Conservation (phyloP, 2,113 vertebrate genomes). For the Pachypanchax playfairii region DNA sequence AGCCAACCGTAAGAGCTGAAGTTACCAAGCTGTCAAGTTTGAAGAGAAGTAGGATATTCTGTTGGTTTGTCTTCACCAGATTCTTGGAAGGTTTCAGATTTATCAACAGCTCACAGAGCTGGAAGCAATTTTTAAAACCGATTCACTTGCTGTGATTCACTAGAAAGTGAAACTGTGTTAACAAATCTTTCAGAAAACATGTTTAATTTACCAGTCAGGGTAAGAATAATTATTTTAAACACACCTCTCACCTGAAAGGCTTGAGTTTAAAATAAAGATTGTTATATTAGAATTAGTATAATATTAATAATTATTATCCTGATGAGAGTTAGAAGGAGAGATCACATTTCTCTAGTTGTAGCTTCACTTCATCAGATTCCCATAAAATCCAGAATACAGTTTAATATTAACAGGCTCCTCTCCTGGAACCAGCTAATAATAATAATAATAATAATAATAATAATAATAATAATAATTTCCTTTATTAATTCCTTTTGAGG, state of each 20-base stretch:
- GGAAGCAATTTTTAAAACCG: not conserved
- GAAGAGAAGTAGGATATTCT: slow-evolving; percentile 4
- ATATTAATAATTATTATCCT: no score
- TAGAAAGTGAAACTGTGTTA: not conserved
- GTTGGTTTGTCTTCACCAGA: not conserved
- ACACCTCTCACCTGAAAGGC: not conserved
- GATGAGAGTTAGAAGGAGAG: no score
- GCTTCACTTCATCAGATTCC: no score
- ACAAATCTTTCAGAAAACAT: not conserved
- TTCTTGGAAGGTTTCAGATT: not conserved
- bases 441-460: no score
- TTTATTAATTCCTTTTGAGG: no score
- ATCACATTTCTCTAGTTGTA: no score
- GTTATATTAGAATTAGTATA: no score
- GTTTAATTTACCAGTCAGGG: not conserved
- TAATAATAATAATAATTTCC: no score
- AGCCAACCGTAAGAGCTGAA: slow-evolving; percentile 29
- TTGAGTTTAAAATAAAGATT: not conserved
- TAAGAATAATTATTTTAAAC: not conserved
- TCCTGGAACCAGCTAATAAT: no score
- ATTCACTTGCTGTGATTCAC: not conserved
- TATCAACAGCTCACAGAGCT: not conserved
- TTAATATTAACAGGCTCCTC: no score
- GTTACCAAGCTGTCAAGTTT: slow-evolving; percentile 27
- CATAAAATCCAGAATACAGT: no score